phyloP scores from a whole-genome alignment of 2,888 invertebrate genomes.

The Hyppa rectilinea region DNA sequence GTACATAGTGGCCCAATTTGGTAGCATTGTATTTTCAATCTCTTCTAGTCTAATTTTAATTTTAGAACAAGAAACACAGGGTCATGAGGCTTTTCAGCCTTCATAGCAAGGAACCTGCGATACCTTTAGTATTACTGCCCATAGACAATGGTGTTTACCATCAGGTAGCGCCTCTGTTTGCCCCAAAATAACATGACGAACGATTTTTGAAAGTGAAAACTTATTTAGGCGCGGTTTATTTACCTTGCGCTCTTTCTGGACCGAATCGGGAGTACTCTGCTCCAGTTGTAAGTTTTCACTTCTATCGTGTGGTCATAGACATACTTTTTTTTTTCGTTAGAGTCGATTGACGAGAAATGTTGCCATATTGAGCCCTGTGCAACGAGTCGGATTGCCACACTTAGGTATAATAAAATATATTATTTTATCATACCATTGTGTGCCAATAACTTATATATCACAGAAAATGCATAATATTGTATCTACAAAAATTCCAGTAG shows the following conservation, averaged over 20 bases:
- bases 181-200: neutral
- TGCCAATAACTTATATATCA: conserved; percentile 1
- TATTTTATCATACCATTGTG: conserved; percentile 46
- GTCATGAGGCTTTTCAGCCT: neutral
- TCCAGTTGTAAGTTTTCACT: neutral
- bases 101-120: neutral
- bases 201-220: too few species aligned
- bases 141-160: too few species aligned
- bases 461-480: conserved; percentile 46
- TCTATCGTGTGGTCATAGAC: neutral
- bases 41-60: neutral
- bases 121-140: neutral
- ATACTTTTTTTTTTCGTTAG: neutral
- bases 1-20: conserved; percentile 7
- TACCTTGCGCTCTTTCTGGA: neutral
- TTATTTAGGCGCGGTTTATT: too few species aligned
- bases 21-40: neutral
- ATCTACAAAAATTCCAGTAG: conserved; percentile 50
- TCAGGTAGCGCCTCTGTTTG: too few species aligned
- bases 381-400: neutral
- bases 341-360: neutral
- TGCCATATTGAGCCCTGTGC: neutral
- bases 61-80: neutral
- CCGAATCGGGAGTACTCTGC: neutral
- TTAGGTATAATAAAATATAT: conserved; percentile 54